Base-by-base conservation (phyloP, 2,113 vertebrate species). In the Odobenus rosmarus region DNA sequence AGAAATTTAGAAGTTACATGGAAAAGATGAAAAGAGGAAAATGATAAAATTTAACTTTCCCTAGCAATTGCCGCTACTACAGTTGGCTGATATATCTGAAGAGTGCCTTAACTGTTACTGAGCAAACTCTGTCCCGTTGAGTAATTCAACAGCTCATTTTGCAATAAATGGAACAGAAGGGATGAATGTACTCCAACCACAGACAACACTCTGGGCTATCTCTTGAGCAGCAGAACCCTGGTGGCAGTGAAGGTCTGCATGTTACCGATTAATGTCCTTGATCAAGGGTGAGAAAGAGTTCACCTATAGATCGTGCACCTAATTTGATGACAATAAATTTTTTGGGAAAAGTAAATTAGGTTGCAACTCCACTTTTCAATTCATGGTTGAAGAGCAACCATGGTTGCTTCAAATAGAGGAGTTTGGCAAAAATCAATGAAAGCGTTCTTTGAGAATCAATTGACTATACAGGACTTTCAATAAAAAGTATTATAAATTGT, bases 21-120 rank as follows among this genome's bases (percentile, higher is more conserved):
- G 85, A 74, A 71, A 96, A 84, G 77, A 76, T 57, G 51, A 89
- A 51, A 71, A 90, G 39, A 77, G n/a, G 24, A 83, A 95, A 95
- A 53, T 21, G 36, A 64, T 92, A 61, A 64, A 82, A 42, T 21
- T 55, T 93, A 82, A 71, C 7, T 49, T 89, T 85, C 71, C 24
- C 39, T 62, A 62, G 24, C 76, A 64, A 64, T 91, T 64, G 19
- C 31, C 28, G 72, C 18, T 57, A 39, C 53, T 72, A 13, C 15
- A 51, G 49, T 87, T 88, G 59, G 64, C 36, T 95, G 21, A 62
- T 64, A 18, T 24, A 61, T 33, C 28, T 64, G 59, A 74, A 59
- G 4, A 59, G 62, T 21, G 39, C 53, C 16, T 85, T 64, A 67
- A 72, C 62, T 51, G 51, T 77, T 72, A 64, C 42, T n/a, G 42